Conservation (phyloP, 2,113 vertebrate species). For the Camelus dromedarius region DNA sequence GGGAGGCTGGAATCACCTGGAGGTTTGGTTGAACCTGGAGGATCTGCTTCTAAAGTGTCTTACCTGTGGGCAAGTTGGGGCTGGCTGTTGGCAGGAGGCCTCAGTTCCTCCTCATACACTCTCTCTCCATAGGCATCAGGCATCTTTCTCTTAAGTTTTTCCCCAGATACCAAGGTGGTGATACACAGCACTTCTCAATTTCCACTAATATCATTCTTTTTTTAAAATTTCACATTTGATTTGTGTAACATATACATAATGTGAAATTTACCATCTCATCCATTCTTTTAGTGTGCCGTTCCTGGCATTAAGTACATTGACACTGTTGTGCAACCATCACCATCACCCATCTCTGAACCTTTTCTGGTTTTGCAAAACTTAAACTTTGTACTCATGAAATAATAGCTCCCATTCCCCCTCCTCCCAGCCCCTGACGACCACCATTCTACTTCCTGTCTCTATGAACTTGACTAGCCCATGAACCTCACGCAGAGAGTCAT, state of each 20-base stretch:
- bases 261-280: not conserved
- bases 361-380: not conserved
- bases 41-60: no score
- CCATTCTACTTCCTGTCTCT: no score
- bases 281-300: not conserved
- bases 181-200: not conserved
- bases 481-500: not conserved
- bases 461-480: not conserved
- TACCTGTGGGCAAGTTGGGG: fast-evolving
- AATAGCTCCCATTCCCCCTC: not conserved
- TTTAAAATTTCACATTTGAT: not conserved
- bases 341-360: not conserved
- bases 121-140: not conserved
- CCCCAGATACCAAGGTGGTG: not conserved
- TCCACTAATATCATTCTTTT: not conserved
- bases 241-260: not conserved
- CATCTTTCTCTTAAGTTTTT: not conserved
- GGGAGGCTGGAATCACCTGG: not conserved
- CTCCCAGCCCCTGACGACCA: not conserved
- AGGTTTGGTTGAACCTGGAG: not conserved
- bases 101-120: fast-evolving
- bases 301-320: not conserved
- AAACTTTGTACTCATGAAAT: not conserved
- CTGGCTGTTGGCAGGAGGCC: not conserved
- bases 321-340: not conserved